phyloP scores from a whole-genome alignment of 2,888 invertebrate species.

The Chelonus formosanus region DNA sequence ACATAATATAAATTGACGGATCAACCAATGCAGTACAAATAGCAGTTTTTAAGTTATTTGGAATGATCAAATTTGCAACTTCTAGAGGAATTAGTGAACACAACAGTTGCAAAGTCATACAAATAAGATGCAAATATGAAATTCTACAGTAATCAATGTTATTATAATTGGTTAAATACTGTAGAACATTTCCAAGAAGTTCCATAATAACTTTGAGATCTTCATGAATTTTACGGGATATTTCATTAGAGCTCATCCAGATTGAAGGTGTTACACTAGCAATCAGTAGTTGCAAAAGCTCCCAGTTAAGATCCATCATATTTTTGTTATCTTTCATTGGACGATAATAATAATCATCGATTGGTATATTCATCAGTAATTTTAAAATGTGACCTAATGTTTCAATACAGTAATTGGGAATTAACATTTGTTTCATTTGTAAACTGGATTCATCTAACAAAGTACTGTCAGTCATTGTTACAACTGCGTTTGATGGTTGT shows the following conservation, averaged over 20 bases:
- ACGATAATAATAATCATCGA: slow-evolving; percentile 45
- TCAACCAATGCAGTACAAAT: slow-evolving; percentile 65
- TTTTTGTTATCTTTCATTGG: slow-evolving; percentile 52
- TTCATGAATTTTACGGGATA: slow-evolving; percentile 51
- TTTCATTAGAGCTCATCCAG: slow-evolving; percentile 65
- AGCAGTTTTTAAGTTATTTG: slow-evolving; percentile 64
- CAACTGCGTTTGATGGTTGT: slow-evolving; percentile 41
- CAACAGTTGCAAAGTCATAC: slow-evolving; percentile 61
- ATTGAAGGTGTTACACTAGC: slow-evolving; percentile 68
- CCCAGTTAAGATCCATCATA: slow-evolving; percentile 51
- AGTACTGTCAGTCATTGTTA: slow-evolving; percentile 47
- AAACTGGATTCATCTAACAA: slow-evolving; percentile 54
- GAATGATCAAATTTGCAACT: slow-evolving; percentile 62
- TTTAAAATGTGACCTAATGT: slow-evolving; percentile 58
- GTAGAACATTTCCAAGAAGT: slow-evolving; percentile 68
- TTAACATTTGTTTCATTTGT: slow-evolving; percentile 64
- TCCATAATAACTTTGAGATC: slow-evolving; percentile 63
- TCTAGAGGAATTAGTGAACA: slow-evolving; percentile 63
- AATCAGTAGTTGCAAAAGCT: slow-evolving; percentile 67
- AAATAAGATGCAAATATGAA: slow-evolving; percentile 66
- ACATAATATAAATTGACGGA: slow-evolving; percentile 65
- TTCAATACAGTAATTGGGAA: slow-evolving; percentile 66
- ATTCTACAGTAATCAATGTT: slow-evolving; percentile 59
- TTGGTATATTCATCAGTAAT: slow-evolving; percentile 42
- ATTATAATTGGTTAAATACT: slow-evolving; percentile 49